These are phyloP conservation scores for Bombus pyrosoma DNA, from an alignment of 1,140 invertebrate species.

Conservation along the genomic window DNA sequence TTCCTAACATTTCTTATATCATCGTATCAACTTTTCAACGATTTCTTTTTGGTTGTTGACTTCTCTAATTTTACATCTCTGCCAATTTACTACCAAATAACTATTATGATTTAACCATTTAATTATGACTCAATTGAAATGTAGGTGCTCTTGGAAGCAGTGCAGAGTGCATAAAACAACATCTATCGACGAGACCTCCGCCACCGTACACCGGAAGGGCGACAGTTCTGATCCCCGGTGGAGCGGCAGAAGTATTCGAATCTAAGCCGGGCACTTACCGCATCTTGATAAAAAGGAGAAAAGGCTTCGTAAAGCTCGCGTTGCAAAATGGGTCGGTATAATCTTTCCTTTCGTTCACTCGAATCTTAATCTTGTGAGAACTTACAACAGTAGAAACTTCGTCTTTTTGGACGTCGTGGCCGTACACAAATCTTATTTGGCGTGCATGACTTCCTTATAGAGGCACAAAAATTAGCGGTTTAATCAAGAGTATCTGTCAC, in stretches of 20 bases:
- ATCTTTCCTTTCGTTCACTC: not conserved
- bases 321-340: slow-evolving; percentile 88
- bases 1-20: not conserved
- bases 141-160: slow-evolving; percentile 85
- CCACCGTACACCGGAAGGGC: slow-evolving; percentile 84
- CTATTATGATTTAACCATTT: too few relatives aligned
- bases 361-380: too few relatives aligned
- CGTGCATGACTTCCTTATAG: too few relatives aligned
- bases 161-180: slow-evolving; percentile 81
- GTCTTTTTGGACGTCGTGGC: too few relatives aligned
- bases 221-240: slow-evolving; percentile 90
- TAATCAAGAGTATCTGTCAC: too few relatives aligned
- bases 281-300: slow-evolving; percentile 88
- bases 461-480: too few relatives aligned
- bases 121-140: not conserved
- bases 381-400: not conserved
- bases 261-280: slow-evolving; percentile 88
- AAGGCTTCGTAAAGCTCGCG: slow-evolving; percentile 92
- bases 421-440: accelerated
- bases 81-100: not conserved
- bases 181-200: slow-evolving; percentile 74
- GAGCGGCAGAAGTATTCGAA: slow-evolving; percentile 90
- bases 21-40: too few relatives aligned
- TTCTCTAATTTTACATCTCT: not conserved
- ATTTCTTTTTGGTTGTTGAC: accelerated